phyloP scores from a whole-genome alignment of 2,888 invertebrate genomes.

The Drosophila birchii region DNA sequence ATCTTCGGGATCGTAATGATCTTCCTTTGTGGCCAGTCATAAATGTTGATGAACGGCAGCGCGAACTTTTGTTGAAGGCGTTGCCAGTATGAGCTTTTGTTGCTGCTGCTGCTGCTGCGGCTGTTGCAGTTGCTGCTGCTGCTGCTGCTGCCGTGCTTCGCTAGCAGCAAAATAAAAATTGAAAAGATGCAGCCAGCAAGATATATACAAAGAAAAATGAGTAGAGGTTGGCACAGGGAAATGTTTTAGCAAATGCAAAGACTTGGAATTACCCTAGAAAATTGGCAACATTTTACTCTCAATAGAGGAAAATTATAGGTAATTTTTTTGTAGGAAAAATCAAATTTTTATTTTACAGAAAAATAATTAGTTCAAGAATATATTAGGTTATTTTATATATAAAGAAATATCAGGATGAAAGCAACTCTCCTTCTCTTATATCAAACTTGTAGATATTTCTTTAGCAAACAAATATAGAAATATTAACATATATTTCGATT shows the following conservation, averaged over 20 bases:
- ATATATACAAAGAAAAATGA: conserved; percentile 50
- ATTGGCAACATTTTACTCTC: background rate
- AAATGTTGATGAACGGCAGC: conserved; percentile 80
- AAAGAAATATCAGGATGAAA: background rate
- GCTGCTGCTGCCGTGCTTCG: conserved; percentile 57
- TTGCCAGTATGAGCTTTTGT: conserved; percentile 68
- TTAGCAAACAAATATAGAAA: background rate
- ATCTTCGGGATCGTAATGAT: conserved; percentile 46
- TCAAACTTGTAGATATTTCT: background rate
- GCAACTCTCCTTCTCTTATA: rapidly evolving
- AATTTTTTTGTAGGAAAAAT: background rate
- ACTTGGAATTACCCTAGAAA: conserved; percentile 19
- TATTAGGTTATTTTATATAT: background rate
- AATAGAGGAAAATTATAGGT: background rate
- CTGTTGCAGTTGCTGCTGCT: conserved; percentile 49
- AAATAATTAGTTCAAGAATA: background rate
- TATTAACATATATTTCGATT: background rate
- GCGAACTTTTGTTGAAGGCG: conserved; percentile 77
- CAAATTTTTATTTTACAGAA: background rate
- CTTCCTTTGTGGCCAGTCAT: conserved; percentile 66
- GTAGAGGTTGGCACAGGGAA: conserved; percentile 14
- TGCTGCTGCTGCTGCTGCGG: conserved; percentile 54
- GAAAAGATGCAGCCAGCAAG: conserved; percentile 73
- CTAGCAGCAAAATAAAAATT: conserved; percentile 72
- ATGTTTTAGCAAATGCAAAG: background rate